Conservation (phyloP, 2,797 vertebrate species). For the Phataginus tetradactyla region DNA sequence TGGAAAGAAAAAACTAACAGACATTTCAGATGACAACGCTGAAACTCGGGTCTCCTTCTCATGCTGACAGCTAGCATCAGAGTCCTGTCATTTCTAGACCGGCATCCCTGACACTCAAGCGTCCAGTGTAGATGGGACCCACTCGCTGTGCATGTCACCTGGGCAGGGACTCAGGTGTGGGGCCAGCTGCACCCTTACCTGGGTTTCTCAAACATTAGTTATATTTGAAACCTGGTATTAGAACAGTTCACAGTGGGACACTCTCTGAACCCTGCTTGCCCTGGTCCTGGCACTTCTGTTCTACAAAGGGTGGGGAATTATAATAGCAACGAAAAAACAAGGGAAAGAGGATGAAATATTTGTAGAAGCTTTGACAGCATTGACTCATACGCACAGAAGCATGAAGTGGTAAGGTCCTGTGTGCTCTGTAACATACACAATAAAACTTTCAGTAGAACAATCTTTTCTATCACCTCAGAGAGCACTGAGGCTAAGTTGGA, state of each 20-base stretch:
- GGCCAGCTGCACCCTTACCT: neutral
- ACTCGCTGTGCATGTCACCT: rapidly evolving
- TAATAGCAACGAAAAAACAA: neutral
- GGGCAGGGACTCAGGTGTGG: neutral
- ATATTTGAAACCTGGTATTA: constrained; percentile 34
- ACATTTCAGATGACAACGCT: constrained; percentile 56
- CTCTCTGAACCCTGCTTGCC: constrained; percentile 51
- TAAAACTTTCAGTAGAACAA: neutral
- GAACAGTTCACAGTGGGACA: constrained; percentile 5
- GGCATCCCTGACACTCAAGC: neutral
- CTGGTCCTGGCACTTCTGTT: neutral
- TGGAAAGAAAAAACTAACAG: constrained; percentile 61
- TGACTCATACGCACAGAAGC: neutral
- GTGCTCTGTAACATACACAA: neutral
- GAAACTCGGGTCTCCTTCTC: constrained; percentile 40
- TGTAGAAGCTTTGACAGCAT: neutral
- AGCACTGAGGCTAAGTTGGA: neutral
- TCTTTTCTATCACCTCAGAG: neutral
- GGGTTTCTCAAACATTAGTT: neutral
- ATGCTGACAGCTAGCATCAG: neutral
- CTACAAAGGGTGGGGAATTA: neutral
- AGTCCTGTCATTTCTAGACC: constrained; percentile 2
- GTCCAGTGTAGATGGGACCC: neutral
- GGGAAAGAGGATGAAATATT: neutral
- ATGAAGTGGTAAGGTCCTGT: neutral